Conservation (phyloP, 2,797 vertebrate species). For the Aplochiton taeniatus region DNA sequence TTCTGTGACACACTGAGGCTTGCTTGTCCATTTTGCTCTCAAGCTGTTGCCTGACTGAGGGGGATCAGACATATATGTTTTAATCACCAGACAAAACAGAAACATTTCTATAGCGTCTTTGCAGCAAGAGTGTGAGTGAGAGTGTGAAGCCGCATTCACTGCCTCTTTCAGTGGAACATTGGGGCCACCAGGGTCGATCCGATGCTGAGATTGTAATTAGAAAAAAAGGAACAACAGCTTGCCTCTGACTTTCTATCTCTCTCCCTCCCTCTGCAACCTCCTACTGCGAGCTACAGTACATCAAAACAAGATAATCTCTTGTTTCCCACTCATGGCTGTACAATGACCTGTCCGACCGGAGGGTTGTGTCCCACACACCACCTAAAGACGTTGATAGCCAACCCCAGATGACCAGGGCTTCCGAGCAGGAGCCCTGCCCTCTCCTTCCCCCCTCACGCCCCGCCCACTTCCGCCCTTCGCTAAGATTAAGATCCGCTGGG, state of each 20-base stretch:
- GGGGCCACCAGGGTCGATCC: constrained; percentile 3
- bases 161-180: constrained; percentile 11
- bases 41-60: constrained; percentile 9
- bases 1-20: constrained; percentile 1
- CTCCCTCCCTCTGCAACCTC: not conserved
- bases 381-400: constrained; percentile 30
- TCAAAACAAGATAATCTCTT: constrained; percentile 28
- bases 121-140: not conserved
- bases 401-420: not conserved
- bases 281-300: not conserved
- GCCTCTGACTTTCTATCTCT: not conserved
- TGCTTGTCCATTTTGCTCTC: constrained; percentile 29
- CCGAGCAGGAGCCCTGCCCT: not conserved
- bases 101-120: not conserved
- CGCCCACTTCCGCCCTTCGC: no score
- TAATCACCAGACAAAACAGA: not conserved
- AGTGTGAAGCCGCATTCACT: not conserved
- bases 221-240: constrained; percentile 4
- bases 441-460: not conserved
- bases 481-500: not conserved
- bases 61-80: no score
- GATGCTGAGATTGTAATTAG: constrained; percentile 13
- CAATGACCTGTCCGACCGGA: constrained; percentile 10
- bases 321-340: constrained; percentile 5
- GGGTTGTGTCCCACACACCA: constrained; percentile 9